Evolutionary conservation across 1,140 invertebrate genomes (phyloP).

Genomic region (Mactra quadrangularis): DNA sequence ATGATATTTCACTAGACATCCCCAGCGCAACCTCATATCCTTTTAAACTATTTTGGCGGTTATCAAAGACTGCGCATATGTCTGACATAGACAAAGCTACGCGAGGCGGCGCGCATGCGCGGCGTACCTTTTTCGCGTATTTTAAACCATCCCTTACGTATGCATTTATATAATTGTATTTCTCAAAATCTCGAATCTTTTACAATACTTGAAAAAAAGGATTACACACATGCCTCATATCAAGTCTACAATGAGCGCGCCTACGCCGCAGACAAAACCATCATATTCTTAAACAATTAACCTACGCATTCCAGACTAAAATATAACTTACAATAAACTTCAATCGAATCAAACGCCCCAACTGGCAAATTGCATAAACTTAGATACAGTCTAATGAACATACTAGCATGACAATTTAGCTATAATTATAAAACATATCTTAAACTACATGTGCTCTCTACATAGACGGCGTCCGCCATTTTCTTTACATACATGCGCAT

Average conservation of each 20-base stretch:
- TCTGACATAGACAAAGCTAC: slow-evolving; percentile 52
- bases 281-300: neutral
- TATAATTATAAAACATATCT: slow-evolving; percentile 11
- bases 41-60: slow-evolving; percentile 47
- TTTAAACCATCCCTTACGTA: no score
- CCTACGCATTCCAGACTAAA: neutral
- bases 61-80: slow-evolving; percentile 47
- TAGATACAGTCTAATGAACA: slow-evolving; percentile 29
- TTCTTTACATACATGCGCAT: slow-evolving; percentile 26
- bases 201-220: no score
- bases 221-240: neutral
- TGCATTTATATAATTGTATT: no score
- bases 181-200: no score
- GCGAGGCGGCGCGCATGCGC: slow-evolving; percentile 44
- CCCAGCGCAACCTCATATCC: slow-evolving; percentile 45
- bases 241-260: slow-evolving; percentile 9
- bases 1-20: slow-evolving; percentile 50
- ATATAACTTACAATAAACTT: slow-evolving; percentile 31
- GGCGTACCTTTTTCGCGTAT: slow-evolving; percentile 3
- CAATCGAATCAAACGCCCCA: slow-evolving; percentile 26
- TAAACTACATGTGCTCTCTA: slow-evolving; percentile 35
- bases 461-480: slow-evolving; percentile 15
- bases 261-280: slow-evolving; percentile 16
- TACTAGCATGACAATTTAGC: slow-evolving; percentile 23
- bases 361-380: slow-evolving; percentile 30